These are phyloP conservation scores for Datnioides undecimradiatus DNA, from an alignment of 2,113 vertebrate genomes.

Conservation along the genomic window DNA sequence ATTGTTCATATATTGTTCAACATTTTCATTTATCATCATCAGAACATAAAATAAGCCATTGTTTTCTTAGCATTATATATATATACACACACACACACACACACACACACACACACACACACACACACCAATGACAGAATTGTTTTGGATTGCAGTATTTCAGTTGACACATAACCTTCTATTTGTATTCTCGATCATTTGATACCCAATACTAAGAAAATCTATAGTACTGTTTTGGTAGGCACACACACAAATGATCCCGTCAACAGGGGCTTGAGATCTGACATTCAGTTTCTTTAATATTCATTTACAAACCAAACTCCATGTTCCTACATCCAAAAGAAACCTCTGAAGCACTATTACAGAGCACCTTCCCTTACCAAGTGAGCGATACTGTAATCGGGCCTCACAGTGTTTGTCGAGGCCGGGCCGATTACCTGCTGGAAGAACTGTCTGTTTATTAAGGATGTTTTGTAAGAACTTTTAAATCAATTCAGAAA, in stretches of 20 bases:
- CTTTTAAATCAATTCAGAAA: slow-evolving; percentile 4
- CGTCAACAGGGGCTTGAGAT: neutral
- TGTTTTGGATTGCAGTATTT: no score
- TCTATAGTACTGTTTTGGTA: neutral
- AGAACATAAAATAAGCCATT: no score
- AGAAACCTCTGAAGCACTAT: neutral
- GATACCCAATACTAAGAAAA: no score
- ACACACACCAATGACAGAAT: no score
- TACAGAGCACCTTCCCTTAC: neutral
- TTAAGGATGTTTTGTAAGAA: slow-evolving; percentile 16
- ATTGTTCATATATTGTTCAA: no score
- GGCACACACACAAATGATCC: neutral
- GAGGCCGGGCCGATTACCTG: neutral
- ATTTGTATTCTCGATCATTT: no score
- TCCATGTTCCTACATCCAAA: neutral
- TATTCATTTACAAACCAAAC: neutral
- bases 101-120: no score
- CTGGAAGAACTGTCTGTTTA: neutral
- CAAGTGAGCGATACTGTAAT: neutral
- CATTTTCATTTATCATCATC: no score
- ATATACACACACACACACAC: no score
- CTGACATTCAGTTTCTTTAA: neutral
- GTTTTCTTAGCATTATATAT: no score
- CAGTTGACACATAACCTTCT: no score
- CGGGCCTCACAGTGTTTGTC: neutral